Evolutionary conservation across 2,113 vertebrate species (phyloP), one percentile per base, ranked within the genome.

Genomic region (Marmota monax): DNA sequence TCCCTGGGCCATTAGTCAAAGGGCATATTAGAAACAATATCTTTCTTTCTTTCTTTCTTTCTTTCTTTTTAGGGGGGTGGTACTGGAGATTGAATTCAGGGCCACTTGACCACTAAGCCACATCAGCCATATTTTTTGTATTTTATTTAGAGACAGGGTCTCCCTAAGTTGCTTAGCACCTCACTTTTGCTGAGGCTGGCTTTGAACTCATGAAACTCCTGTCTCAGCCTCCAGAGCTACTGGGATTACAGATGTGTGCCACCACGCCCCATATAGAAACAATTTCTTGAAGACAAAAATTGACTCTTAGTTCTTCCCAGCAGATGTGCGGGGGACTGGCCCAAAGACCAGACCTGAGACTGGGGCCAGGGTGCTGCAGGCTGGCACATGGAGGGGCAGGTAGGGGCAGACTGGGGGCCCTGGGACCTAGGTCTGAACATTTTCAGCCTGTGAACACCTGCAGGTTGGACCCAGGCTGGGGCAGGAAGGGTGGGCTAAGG

Each of bases 1-100:
- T 98, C 97, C 32, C 7, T 72, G 92, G 32, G 10, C 87, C 48
- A 9, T 87, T 80, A 92, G 80, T 92, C 72, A 67, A 85, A 94
- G 76, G 97, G 92, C 1, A 70, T 97, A 97, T 94, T 63, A 93
- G 97, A 83, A 97, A 86, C 86, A 85, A 97, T 96, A 98, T 97
- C 76, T 96, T 83, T 45, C 45, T 45, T 45, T 45, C 42, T 45
- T 45, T 45, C 42, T 45, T 45, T 45, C 39, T 45, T 45, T n/a
- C n/a, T n/a, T n/a, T n/a, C n/a, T n/a, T n/a, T n/a, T n/a, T n/a
- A n/a, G n/a, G n/a, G 45, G 45, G 45, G 45, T 45, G 45, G 45
- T 45, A 45, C 45, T 45, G 45, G 45, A 45, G 45, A 45, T 45
- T 45, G 45, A 45, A 45, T 45, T 45, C 45, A 45, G 45, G 7